Percentiles rank a stretch among this genome's conserved stretches.
Conservation (phyloP, 1,140 invertebrate genomes). For the Zophobas morio region DNA sequence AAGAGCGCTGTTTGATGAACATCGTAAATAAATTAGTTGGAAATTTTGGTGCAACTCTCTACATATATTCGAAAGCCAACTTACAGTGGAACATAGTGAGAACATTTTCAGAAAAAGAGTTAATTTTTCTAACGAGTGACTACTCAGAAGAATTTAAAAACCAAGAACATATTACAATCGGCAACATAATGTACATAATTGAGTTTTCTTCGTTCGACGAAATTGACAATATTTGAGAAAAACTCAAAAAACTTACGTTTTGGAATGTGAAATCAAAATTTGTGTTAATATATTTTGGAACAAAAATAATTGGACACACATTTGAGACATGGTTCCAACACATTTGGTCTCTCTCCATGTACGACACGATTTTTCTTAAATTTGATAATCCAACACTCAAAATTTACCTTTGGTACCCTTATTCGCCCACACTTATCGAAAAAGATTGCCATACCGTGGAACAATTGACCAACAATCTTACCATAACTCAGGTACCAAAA, state of each 20-base stretch:
- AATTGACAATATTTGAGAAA: neutral
- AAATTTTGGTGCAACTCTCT: too few species aligned
- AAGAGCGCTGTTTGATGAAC: too few species aligned
- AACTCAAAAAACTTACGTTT: neutral
- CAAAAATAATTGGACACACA: neutral
- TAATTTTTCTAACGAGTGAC: too few species aligned
- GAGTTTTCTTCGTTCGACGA: neutral
- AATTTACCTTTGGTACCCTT: neutral
- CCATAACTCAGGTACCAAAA: too few species aligned
- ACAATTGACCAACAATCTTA: too few species aligned
- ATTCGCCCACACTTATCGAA: neutral
- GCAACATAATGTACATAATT: neutral
- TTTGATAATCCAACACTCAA: neutral
- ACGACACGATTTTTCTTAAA: neutral
- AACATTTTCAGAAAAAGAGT: too few species aligned
- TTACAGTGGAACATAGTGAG: too few species aligned
- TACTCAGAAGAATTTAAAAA: neutral
- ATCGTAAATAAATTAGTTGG: too few species aligned
- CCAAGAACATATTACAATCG: neutral
- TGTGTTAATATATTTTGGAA: neutral
- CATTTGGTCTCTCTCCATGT: neutral
- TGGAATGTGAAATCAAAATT: neutral
- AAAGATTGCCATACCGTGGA: too few species aligned
- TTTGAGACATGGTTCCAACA: neutral
- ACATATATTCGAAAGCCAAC: too few species aligned